Percentiles rank a stretch among this genome's conserved stretches.
Conservation (phyloP, 2,797 vertebrate genomes). For the Oryzias dopingdopingensis region DNA sequence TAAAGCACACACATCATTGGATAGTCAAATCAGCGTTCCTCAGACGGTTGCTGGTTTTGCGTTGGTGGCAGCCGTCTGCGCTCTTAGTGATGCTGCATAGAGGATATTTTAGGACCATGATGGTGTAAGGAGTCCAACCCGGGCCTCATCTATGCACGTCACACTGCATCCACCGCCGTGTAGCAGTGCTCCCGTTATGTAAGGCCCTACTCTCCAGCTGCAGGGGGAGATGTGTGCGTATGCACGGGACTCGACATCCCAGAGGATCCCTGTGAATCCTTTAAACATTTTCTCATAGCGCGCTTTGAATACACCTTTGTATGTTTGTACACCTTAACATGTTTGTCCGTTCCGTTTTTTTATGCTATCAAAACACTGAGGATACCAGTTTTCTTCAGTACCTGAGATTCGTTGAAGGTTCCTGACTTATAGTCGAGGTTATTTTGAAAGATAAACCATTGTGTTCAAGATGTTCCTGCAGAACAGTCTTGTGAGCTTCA, state of each 20-base stretch:
- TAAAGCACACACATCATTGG: neutral
- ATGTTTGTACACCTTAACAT: too few relatives aligned
- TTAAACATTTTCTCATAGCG: too few relatives aligned
- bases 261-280: neutral
- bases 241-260: constrained; percentile 16
- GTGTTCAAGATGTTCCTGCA: too few relatives aligned
- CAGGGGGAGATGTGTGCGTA: constrained; percentile 24
- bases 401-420: too few relatives aligned
- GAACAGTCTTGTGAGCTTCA: too few relatives aligned
- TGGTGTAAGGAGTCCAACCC: constrained; percentile 13
- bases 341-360: too few relatives aligned
- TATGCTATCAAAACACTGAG: too few relatives aligned
- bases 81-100: neutral
- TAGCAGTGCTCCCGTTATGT: constrained; percentile 47
- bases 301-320: neutral
- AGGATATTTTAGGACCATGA: constrained; percentile 33
- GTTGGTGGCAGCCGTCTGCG: neutral
- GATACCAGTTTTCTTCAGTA: too few relatives aligned
- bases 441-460: too few relatives aligned
- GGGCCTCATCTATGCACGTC: constrained; percentile 29
- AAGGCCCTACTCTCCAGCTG: constrained; percentile 43
- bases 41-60: neutral
- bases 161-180: constrained; percentile 10
- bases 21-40: constrained; percentile 27
- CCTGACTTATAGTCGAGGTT: too few relatives aligned